Evolutionary conservation across 1,140 invertebrate species (phyloP), one percentile per base, ranked within the genome.

Genomic region (Ptiloglossa arizonensis): DNA sequence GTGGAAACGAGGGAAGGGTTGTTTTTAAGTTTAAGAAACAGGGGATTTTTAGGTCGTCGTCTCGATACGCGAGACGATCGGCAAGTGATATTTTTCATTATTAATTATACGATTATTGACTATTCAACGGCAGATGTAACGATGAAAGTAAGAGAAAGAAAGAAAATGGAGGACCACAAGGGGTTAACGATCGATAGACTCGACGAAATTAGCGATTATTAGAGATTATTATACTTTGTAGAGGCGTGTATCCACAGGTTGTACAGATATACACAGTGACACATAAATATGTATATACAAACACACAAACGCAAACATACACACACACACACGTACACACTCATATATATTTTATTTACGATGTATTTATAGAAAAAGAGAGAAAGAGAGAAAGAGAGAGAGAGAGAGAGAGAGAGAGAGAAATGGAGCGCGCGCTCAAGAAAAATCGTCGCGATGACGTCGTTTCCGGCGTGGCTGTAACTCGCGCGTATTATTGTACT

Each of bases 321-420:
- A 44, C 9, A 72, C 4, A 52, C 38, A 48, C 29, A 68, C 48
- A 69, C 11, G 75, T 32, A 75, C 46, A 72, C 35, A 74, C 69
- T 72, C 64, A 62, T 75, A 48, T 80, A 72, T 81, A 80, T 83
- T 76, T 84, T 80, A 83, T 80, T 80, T 59, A 70, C 60, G n/a
- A 83, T 52, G 22, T 85, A 83, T 81, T 83, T 84, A 70, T 75
- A 83, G 71, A 54, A 27, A 46, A 59, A 13, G 27, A 63, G 35
- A 44, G 27, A 46, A 29, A 54, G 35, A 46, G 52, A 13, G 27
- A 63, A 27, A 44, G 27, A 46, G 41, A 83, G 71, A 54, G 35
- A 46, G 52, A 13, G 27, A 63, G 35, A 44, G 27, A 46, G 41
- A 83, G 71, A 54, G 35, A 46, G 52, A 13, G 27, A 63, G 35